Percentiles rank a stretch among this genome's conserved stretches.
Evolutionary conservation across 2,113 vertebrate species (phyloP).

Genomic region (Chlorocebus sabaeus): DNA sequence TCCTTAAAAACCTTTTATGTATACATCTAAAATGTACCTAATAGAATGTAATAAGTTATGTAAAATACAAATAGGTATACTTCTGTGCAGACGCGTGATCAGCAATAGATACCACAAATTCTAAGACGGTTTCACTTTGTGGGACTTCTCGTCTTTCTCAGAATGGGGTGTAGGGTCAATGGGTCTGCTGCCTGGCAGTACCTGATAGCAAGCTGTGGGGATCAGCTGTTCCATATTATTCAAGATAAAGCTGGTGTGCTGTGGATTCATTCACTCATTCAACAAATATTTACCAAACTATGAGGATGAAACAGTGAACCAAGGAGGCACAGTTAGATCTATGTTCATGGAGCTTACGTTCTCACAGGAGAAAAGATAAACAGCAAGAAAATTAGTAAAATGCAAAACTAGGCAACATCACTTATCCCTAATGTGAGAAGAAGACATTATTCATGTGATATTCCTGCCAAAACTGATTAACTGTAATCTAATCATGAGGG

Average conservation of each 20-base stretch:
- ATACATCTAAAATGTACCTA: not conserved
- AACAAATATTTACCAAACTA: not conserved
- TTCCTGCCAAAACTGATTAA: not conserved
- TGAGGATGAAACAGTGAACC: not conserved
- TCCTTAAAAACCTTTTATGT: not conserved
- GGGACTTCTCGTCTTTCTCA: not conserved
- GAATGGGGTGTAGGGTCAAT: not conserved
- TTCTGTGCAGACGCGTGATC: not conserved
- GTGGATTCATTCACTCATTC: not conserved
- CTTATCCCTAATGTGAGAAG: not conserved
- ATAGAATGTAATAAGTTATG: not conserved
- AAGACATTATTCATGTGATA: not conserved
- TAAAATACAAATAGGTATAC: not conserved
- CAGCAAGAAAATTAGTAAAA: not conserved
- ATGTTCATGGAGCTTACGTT: not conserved
- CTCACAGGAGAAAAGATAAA: not conserved
- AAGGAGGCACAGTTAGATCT: not conserved
- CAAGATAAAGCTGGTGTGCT: not conserved
- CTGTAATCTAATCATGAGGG: not conserved
- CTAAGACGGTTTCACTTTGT: not conserved
- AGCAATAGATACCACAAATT: not conserved
- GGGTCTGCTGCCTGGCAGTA: not conserved
- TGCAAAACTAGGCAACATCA: not conserved
- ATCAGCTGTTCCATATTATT: not conserved
- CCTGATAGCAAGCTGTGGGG: not conserved